A percentile compares a stretch with the other conserved stretches of the same genome.
phyloP scores from a whole-genome alignment of 2,113 vertebrate genomes.

The Prietella phreatophila region DNA sequence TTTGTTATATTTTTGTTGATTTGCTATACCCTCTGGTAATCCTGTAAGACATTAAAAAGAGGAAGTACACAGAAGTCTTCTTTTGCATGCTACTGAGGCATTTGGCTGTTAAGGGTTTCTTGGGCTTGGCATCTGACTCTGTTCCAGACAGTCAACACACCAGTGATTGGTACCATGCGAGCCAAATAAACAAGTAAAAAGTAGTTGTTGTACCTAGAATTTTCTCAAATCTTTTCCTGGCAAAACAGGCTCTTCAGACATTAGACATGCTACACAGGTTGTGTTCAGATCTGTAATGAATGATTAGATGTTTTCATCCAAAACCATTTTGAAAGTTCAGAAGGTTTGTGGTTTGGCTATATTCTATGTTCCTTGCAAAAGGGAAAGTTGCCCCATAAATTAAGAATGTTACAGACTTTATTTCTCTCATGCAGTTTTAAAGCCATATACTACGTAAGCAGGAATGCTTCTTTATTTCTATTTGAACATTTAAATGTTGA shows the following conservation, averaged over 20 bases:
- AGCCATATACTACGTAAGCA: background rate
- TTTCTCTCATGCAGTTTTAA: background rate
- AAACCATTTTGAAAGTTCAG: slow-evolving; percentile 26
- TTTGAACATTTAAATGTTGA: background rate
- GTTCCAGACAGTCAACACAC: slow-evolving; percentile 56
- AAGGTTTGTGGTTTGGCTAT: slow-evolving; percentile 31
- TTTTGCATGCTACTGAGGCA: slow-evolving; percentile 62
- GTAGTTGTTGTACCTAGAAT: background rate
- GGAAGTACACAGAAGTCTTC: slow-evolving; percentile 47
- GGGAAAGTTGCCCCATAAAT: slow-evolving; percentile 16
- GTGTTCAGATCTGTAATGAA: slow-evolving; percentile 32
- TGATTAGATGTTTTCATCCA: slow-evolving; percentile 14
- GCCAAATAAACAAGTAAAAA: slow-evolving; percentile 57
- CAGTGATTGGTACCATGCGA: slow-evolving; percentile 61
- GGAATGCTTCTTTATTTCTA: background rate
- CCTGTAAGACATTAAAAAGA: slow-evolving; percentile 4
- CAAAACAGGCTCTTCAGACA: slow-evolving; percentile 29
- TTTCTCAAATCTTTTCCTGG: slow-evolving; percentile 14
- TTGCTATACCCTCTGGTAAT: background rate
- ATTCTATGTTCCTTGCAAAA: background rate
- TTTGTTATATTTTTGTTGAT: background rate
- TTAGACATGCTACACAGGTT: slow-evolving; percentile 30
- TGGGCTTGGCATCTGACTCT: slow-evolving; percentile 70
- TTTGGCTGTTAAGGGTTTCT: slow-evolving; percentile 61
- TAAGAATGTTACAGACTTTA: slow-evolving; percentile 13